phyloP scores from a whole-genome alignment of 2,113 vertebrate genomes.

The Hemichromis elongatus region DNA sequence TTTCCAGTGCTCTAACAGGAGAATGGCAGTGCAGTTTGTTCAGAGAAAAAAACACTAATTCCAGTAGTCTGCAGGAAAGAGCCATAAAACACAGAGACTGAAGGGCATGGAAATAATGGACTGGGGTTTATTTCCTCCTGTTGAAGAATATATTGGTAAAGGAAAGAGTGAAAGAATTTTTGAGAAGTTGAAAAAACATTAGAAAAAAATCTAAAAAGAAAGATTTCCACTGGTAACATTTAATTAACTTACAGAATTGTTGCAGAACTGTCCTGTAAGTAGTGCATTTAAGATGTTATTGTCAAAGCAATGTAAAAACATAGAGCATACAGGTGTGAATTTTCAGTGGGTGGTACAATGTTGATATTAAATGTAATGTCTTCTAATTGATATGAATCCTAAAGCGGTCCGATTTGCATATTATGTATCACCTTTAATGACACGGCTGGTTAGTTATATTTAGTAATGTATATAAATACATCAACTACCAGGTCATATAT shows the following conservation, averaged over 20 bases:
- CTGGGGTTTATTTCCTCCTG: not conserved
- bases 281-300: not conserved
- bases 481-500: not conserved
- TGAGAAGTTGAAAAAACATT: not conserved
- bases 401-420: not conserved
- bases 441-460: not conserved
- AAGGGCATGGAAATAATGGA: not conserved
- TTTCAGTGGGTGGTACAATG: not conserved
- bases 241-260: not conserved
- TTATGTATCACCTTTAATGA: not conserved
- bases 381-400: not conserved
- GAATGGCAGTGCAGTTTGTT: not conserved
- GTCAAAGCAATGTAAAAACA: not conserved
- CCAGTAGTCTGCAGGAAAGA: not conserved
- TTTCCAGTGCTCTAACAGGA: not conserved
- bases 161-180: not conserved
- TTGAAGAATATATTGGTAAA: not conserved
- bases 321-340: not conserved
- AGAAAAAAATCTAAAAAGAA: not conserved
- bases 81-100: not conserved
- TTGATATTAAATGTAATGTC: accelerated
- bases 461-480: not conserved
- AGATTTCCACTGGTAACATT: not conserved
- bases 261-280: accelerated
- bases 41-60: not conserved